Evolutionary conservation across 2,888 invertebrate species (phyloP).

Genomic region (Drosophila stalkeri): DNA sequence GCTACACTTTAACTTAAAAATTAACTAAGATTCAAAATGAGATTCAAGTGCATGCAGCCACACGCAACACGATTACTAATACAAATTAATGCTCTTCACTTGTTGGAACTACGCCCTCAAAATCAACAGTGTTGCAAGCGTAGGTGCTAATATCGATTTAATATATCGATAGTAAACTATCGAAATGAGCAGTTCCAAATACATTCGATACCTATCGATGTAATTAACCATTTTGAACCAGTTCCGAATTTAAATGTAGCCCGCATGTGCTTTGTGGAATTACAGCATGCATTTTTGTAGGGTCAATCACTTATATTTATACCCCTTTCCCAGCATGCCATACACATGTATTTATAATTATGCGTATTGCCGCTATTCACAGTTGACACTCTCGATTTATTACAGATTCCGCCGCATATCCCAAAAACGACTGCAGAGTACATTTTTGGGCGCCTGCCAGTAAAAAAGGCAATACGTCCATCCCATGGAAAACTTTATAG

Average conservation of each 20-base stretch:
- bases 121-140: constrained; percentile 53
- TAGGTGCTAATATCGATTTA: background rate
- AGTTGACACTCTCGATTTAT: constrained; percentile 62
- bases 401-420: constrained; percentile 33
- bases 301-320: constrained; percentile 18
- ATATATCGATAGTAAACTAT: constrained; percentile 32
- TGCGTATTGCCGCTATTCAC: constrained; percentile 30
- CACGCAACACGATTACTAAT: constrained; percentile 59
- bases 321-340: background rate
- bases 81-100: constrained; percentile 62
- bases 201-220: constrained; percentile 24
- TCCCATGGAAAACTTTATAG: constrained; percentile 29
- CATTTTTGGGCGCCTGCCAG: constrained; percentile 63
- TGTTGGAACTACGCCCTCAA: constrained; percentile 79
- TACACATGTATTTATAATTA: constrained; percentile 35
- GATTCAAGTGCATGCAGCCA: constrained; percentile 35
- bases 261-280: background rate
- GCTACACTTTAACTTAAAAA: constrained; percentile 23
- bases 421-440: constrained; percentile 38
- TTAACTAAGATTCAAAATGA: constrained; percentile 31
- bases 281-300: constrained; percentile 1
- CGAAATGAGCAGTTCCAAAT: background rate
- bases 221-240: constrained; percentile 8
- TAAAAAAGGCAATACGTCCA: constrained; percentile 14
- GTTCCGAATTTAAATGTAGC: constrained; percentile 2